These are phyloP conservation scores for Dicyrtoma fusca DNA, from an alignment of 2,888 invertebrate species.

Conservation along the genomic window DNA sequence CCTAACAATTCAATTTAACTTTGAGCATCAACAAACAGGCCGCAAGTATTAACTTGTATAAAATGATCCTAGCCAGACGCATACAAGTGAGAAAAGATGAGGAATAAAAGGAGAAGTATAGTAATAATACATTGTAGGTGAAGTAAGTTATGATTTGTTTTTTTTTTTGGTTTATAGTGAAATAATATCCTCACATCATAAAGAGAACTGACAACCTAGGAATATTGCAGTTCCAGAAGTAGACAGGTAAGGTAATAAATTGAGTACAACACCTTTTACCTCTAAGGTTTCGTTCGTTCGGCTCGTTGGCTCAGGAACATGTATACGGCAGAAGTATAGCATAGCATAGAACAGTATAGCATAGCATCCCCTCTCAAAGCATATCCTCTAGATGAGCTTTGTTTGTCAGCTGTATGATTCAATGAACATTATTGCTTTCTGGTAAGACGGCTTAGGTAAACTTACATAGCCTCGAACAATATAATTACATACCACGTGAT, in stretches of 20 bases:
- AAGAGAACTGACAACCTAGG: constrained; percentile 11
- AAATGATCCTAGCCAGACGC: too few relatives aligned
- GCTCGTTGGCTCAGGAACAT: constrained; percentile 10
- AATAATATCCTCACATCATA: neutral
- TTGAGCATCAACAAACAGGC: neutral
- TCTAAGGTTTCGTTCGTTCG: constrained; percentile 13
- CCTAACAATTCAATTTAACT: neutral
- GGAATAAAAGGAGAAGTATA: too few relatives aligned
- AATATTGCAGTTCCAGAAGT: constrained; percentile 48
- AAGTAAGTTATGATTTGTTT: too few relatives aligned
- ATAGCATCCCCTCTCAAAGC: too few relatives aligned
- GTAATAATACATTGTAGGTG: too few relatives aligned
- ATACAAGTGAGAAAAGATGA: too few relatives aligned
- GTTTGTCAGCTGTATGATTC: constrained; percentile 22
- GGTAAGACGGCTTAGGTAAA: constrained; percentile 28
- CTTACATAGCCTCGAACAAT: constrained; percentile 1
- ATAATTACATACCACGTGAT: constrained; percentile 14
- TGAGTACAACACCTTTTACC: constrained; percentile 24
- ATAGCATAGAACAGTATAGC: too few relatives aligned
- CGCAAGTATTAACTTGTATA: too few relatives aligned
- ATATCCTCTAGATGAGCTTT: neutral
- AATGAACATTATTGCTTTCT: constrained; percentile 32
- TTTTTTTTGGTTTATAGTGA: too few relatives aligned
- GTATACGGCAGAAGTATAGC: too few relatives aligned
- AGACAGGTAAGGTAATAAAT: constrained; percentile 55